A percentile compares a stretch with the other conserved stretches of the same genome.
Evolutionary conservation across 64 coral and sea anemone species (phyloP).

Genomic region (Dendronephthya gigantea): DNA sequence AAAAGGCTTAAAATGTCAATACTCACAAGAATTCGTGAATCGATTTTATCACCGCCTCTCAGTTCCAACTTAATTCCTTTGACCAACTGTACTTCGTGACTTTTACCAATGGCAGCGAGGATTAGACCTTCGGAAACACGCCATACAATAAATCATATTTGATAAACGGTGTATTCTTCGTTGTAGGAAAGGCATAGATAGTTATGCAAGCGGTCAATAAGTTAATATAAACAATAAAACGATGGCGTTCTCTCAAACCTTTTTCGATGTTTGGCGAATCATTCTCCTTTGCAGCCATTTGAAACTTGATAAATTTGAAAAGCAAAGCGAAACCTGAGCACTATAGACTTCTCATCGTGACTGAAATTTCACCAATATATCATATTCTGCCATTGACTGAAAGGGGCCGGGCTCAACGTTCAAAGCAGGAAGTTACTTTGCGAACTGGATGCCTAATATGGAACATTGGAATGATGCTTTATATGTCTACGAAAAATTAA

Average conservation of each 20-base stretch:
- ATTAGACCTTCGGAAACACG: neutral
- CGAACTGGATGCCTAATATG: neutral
- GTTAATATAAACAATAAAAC: neutral
- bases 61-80: constrained; percentile 3
- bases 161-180: neutral
- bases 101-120: neutral
- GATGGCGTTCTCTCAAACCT: neutral
- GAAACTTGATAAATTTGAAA: neutral
- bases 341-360: neutral
- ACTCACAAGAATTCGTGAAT: neutral
- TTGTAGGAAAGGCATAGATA: neutral
- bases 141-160: neutral
- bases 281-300: neutral
- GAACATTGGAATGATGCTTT: neutral
- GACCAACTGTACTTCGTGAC: neutral
- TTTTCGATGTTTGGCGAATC: neutral
- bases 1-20: neutral
- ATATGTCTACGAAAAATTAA: neutral
- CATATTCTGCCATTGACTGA: neutral
- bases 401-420: neutral
- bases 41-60: neutral
- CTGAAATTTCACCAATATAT: neutral
- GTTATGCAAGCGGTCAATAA: neutral
- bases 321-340: neutral
- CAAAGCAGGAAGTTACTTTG: neutral